A percentile compares a stretch with the other conserved stretches of the same genome.
phyloP scores from a whole-genome alignment of 2,113 vertebrate species.

The Daphoenositta chrysoptera region DNA sequence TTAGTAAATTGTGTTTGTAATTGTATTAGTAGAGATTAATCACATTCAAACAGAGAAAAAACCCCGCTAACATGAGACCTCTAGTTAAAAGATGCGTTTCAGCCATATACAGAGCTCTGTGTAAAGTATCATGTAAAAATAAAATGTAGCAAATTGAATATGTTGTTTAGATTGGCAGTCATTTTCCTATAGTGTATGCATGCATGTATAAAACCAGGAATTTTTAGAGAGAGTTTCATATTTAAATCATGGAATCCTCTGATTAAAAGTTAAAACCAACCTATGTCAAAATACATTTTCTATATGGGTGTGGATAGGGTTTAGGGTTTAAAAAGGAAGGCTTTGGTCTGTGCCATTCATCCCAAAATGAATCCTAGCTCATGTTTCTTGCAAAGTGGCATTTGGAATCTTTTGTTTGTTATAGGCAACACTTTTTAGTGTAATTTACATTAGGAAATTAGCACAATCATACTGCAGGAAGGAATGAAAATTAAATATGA shows the following conservation, averaged over 20 bases:
- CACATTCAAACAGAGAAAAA: constrained; percentile 68
- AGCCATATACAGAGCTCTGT: not conserved
- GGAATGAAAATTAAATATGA: constrained; percentile 44
- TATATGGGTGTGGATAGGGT: not conserved
- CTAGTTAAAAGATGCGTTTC: constrained; percentile 48
- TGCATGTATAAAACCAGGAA: not conserved
- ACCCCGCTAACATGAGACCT: not conserved
- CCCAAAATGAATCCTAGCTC: not conserved
- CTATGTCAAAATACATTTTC: not conserved
- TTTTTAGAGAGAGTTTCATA: constrained; percentile 31
- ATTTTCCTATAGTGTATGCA: not conserved
- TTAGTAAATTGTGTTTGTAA: constrained; percentile 77
- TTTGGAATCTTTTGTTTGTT: constrained; percentile 12
- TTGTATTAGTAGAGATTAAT: constrained; percentile 77
- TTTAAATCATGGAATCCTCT: not conserved
- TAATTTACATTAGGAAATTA: constrained; percentile 37
- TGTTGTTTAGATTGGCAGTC: constrained; percentile 45
- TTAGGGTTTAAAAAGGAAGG: not conserved
- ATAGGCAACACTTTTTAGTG: constrained; percentile 20
- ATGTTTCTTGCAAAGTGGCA: not conserved
- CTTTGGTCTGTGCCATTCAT: not conserved
- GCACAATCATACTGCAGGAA: not conserved
- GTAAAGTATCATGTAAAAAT: constrained; percentile 62
- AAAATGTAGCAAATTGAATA: constrained; percentile 57
- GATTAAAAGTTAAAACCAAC: not conserved